Percentiles rank a stretch among this genome's conserved stretches.
These are phyloP conservation scores for Alligator mississippiensis DNA, from an alignment of 2,113 vertebrate species.

Conservation along the genomic window DNA sequence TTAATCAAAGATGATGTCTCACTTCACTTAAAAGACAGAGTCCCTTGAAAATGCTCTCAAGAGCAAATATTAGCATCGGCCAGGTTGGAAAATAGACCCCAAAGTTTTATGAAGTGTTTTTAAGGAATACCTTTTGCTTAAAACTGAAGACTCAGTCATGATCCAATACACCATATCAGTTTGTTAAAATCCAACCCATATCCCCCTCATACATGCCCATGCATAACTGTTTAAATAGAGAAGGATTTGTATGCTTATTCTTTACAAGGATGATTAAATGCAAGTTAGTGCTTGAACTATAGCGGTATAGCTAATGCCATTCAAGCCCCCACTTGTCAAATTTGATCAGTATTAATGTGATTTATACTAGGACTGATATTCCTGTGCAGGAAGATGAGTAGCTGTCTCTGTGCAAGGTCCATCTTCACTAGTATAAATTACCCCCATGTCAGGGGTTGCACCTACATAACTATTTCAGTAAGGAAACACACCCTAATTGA, in stretches of 20 bases:
- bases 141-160: slow-evolving; percentile 17
- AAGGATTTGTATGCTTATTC: no score
- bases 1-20: slow-evolving; percentile 43
- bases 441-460: fast-evolving
- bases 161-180: neutral
- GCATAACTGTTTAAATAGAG: no score
- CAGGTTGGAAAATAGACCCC: neutral
- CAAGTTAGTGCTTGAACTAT: neutral
- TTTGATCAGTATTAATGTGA: fast-evolving
- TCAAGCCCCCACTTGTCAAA: neutral
- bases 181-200: neutral
- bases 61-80: neutral
- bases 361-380: neutral
- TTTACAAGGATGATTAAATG: no score
- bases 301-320: fast-evolving
- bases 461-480: neutral
- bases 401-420: neutral
- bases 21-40: neutral
- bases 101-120: neutral
- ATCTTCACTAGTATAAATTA: neutral
- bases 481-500: fast-evolving
- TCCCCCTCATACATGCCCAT: neutral
- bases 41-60: neutral
- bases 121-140: slow-evolving; percentile 7
- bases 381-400: neutral